A percentile compares a stretch with the other conserved stretches of the same genome.
Evolutionary conservation across 30 jellyfish, hydroid and myxozoan genomes (phyloP).

Genomic region (Morbakka virulenta): DNA sequence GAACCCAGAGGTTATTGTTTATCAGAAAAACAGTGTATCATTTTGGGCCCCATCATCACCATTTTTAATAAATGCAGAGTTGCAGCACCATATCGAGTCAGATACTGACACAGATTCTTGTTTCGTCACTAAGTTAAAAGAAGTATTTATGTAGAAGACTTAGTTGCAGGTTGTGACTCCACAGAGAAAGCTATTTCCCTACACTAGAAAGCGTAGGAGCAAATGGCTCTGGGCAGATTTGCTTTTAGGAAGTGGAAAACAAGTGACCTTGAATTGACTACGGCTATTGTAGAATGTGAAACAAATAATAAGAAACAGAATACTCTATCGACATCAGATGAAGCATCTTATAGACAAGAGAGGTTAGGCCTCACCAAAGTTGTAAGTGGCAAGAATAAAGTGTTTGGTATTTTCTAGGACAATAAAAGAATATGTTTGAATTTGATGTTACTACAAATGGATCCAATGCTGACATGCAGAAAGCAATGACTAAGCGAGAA

Average conservation of each 20-base stretch:
- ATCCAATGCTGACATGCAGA: background rate
- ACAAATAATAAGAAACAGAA: background rate
- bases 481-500: background rate
- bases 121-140: background rate
- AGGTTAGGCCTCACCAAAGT: background rate
- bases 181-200: background rate
- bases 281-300: background rate
- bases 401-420: background rate
- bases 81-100: background rate
- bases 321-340: background rate
- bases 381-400: background rate
- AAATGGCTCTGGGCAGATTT: background rate
- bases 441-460: background rate
- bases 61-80: background rate
- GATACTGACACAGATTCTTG: background rate
- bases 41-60: slow-evolving; percentile 10
- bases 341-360: background rate
- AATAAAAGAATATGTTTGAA: background rate
- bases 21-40: background rate
- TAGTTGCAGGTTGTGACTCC: background rate
- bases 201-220: background rate
- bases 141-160: background rate
- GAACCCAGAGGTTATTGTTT: background rate
- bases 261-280: background rate
- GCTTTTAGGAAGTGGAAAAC: background rate